A percentile compares a stretch with the other conserved stretches of the same genome.
phyloP scores from a whole-genome alignment of 2,797 vertebrate species.

The Momotus momota region DNA sequence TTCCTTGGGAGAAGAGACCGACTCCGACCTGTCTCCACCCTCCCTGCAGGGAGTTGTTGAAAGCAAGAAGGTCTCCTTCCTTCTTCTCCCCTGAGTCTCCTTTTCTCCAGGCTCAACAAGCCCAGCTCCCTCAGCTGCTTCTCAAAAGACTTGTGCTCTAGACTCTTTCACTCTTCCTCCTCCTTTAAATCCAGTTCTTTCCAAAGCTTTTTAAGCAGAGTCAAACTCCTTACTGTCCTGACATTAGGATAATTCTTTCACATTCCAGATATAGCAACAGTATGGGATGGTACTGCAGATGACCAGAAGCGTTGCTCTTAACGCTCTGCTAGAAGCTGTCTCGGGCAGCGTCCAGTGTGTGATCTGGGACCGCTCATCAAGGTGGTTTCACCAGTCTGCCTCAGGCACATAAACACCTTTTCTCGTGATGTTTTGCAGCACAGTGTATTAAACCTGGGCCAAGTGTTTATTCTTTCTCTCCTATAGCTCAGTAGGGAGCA shows the following conservation, averaged over 20 bases:
- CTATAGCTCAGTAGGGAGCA: background rate
- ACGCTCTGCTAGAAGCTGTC: background rate
- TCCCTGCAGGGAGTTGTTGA: too few relatives aligned
- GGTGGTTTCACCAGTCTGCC: background rate
- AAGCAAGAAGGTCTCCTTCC: too few relatives aligned
- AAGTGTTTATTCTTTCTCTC: background rate
- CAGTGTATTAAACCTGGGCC: background rate
- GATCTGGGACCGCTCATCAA: background rate
- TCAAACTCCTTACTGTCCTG: background rate
- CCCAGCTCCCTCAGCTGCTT: too few relatives aligned
- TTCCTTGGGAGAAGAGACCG: background rate
- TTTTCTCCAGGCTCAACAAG: too few relatives aligned
- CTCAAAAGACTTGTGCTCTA: too few relatives aligned
- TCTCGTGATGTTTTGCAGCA: rapidly evolving
- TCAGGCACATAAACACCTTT: background rate
- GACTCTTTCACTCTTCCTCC: background rate
- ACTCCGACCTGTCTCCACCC: background rate
- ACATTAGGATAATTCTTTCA: background rate
- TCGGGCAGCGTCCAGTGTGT: background rate
- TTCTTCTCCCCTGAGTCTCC: too few relatives aligned
- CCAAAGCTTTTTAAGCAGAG: background rate
- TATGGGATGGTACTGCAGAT: too few relatives aligned
- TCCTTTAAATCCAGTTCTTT: background rate
- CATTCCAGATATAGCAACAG: background rate
- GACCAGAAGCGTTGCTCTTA: too few relatives aligned